phyloP scores from a whole-genome alignment of 2,113 vertebrate species.

The Aleadryas rufinucha region DNA sequence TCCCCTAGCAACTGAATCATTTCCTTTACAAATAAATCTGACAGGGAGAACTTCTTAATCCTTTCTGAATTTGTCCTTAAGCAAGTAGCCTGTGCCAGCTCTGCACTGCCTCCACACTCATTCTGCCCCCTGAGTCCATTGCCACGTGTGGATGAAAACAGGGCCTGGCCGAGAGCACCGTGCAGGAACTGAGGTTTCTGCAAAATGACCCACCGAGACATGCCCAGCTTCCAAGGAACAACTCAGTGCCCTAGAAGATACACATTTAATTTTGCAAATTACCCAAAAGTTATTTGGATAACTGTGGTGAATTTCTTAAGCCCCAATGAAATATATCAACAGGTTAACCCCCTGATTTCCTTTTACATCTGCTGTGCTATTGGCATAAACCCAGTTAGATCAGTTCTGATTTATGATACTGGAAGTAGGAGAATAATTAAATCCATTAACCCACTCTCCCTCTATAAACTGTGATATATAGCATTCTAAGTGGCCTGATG shows the following conservation, averaged over 20 bases:
- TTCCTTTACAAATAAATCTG: background rate
- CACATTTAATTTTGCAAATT: background rate
- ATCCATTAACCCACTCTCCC: background rate
- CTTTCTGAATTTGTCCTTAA: background rate
- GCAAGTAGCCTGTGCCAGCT: background rate
- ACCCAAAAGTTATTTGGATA: background rate
- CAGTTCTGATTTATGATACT: background rate
- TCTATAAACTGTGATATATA: background rate
- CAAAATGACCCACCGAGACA: background rate
- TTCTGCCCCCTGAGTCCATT: background rate
- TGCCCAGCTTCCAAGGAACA: background rate
- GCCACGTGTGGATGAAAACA: background rate
- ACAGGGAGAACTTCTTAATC: background rate
- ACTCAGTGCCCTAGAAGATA: background rate
- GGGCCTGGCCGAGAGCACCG: fast-evolving
- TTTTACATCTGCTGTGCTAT: background rate
- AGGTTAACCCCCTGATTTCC: background rate
- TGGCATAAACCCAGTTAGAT: background rate
- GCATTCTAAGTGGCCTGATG: background rate
- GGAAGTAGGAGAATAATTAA: background rate
- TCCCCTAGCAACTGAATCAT: background rate
- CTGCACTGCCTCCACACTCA: background rate
- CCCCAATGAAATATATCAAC: background rate
- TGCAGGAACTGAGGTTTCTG: background rate
- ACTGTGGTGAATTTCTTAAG: background rate